Evolutionary conservation across 2,888 invertebrate species (phyloP), one percentile per base, ranked within the genome.

Genomic region (Epinotia ramella): DNA sequence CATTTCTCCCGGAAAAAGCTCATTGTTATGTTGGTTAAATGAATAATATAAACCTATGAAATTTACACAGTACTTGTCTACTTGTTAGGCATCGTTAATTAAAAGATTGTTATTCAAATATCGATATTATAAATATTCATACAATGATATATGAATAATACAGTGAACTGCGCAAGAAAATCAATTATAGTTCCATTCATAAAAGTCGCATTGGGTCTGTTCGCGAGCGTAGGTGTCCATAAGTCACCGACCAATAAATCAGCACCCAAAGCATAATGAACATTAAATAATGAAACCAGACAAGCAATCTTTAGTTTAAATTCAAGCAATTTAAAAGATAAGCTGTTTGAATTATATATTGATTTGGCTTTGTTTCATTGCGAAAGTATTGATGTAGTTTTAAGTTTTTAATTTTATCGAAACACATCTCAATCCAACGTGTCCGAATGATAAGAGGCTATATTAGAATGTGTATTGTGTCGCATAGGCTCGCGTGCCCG

Each of bases 101-200:
- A 70, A 75, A 64, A 73, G 57, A 62, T 67, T 62, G 72, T 62
- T 67, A 63, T 73, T 78, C 71, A 72, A 77, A 76, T 77, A 68
- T 70, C 77, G 72, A 75, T 71, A 73, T 76, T 80, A 79, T 84
- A 81, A 82, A 83, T 84, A 85, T 84, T 83, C 82, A 86, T 86
- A 76, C 77, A 72, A 77, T 76, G 74, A 79, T 78, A 78, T 77
- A 80, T 83, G 82, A 84, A 85, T 84, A 84, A 84, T 82, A 83
- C 79, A 80, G 89, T 86, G 88, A 90, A 89, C 90, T 86, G 81
- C 79, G 81, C 82, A 82, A 84, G 85, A 83, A 86, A 88, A 89
- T 87, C 87, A 88, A 87, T 88, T 89, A 87, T 86, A 83, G 84
- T 84, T 85, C 87, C 88, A 90, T 91, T 91, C 90, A 91, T 91